These are phyloP conservation scores for Gulo gulo DNA, from an alignment of 2,113 vertebrate species.

Conservation along the genomic window DNA sequence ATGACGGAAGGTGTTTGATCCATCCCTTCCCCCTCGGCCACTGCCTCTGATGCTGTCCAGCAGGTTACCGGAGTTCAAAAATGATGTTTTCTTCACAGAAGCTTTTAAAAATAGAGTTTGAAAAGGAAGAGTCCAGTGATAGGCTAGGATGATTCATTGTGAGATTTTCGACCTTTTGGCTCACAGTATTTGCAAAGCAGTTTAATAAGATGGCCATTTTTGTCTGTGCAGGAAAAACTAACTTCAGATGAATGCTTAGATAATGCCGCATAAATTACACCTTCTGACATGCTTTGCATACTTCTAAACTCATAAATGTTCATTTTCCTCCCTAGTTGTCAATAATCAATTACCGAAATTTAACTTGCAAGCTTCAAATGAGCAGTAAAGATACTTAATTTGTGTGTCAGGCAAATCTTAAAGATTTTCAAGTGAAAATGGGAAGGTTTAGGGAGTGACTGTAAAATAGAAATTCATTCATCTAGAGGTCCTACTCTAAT, in stretches of 20 bases:
- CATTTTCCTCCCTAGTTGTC: constrained; percentile 20
- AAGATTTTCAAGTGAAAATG: constrained; percentile 26
- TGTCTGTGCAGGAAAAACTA: neutral
- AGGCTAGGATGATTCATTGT: neutral
- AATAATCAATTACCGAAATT: neutral
- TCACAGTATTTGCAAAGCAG: neutral
- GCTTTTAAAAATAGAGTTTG: constrained; percentile 27
- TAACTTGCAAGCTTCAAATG: neutral
- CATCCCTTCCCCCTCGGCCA: neutral
- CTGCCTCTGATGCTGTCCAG: neutral
- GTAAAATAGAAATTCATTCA: constrained; percentile 7
- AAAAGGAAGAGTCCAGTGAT: neutral
- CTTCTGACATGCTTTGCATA: neutral
- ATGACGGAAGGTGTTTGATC: neutral
- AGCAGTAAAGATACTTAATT: constrained; percentile 6
- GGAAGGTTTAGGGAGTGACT: neutral
- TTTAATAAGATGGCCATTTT: neutral
- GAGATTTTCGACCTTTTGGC: constrained; percentile 41
- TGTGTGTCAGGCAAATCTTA: neutral
- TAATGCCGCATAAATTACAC: neutral
- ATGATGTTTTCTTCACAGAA: neutral
- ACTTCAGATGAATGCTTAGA: neutral
- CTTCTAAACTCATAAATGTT: neutral
- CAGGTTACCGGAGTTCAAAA: neutral
- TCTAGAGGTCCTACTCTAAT: neutral